Evolutionary conservation across 2,888 invertebrate species (phyloP).

Genomic region (Linhomoeus sp.): DNA sequence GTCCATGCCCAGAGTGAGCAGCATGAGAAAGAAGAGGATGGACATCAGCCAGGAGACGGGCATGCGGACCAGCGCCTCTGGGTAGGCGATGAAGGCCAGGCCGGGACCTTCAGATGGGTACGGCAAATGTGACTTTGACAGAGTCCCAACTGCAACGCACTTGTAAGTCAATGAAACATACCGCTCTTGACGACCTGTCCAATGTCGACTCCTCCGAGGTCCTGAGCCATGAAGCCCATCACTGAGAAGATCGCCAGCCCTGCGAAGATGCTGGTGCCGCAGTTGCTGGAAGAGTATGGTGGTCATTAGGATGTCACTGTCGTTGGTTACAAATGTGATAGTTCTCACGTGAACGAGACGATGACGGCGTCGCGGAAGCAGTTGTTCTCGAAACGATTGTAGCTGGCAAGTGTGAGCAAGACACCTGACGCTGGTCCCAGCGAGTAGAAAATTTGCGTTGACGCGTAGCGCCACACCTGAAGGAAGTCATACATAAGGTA

Average conservation of each 20-base stretch:
- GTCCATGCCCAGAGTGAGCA: constrained; percentile 2
- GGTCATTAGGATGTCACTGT: not conserved
- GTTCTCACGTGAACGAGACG: constrained; percentile 1
- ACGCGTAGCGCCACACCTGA: constrained; percentile 27
- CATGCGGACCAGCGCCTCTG: constrained; percentile 1
- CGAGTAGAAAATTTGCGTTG: constrained; percentile 27
- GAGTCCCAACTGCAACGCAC: too few relatives aligned
- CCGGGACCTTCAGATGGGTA: not conserved
- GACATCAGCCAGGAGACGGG: not conserved
- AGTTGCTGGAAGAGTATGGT: not conserved
- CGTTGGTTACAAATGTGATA: too few relatives aligned
- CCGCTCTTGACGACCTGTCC: constrained; percentile 10
- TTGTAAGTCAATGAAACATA: too few relatives aligned
- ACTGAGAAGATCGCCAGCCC: constrained; percentile 15
- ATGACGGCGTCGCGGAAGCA: constrained; percentile 39
- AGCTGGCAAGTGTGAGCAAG: constrained; percentile 26
- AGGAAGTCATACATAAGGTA: too few relatives aligned
- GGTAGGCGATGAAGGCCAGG: constrained; percentile 4
- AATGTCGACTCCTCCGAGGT: constrained; percentile 3
- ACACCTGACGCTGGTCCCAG: constrained; percentile 27
- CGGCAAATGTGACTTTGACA: too few relatives aligned
- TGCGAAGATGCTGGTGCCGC: constrained; percentile 11
- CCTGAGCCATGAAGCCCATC: constrained; percentile 12
- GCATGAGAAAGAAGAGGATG: constrained; percentile 2
- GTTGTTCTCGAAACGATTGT: constrained; percentile 19